Percentiles rank a stretch among this genome's conserved stretches.
These are phyloP conservation scores for Florisuga fusca DNA, from an alignment of 2,797 vertebrate genomes.

Conservation along the genomic window DNA sequence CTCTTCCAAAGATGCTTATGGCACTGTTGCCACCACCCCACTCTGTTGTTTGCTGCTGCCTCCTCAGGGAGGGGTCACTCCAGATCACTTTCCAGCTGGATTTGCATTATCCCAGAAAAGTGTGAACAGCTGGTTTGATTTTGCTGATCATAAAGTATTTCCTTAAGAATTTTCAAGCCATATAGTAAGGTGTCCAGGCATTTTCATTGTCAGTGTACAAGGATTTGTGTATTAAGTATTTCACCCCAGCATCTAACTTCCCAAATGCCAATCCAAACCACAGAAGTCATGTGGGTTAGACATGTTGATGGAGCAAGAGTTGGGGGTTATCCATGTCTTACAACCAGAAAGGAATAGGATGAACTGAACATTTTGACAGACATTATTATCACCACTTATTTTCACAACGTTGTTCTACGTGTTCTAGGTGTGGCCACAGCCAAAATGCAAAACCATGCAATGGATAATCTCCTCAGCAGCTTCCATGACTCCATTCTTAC, in stretches of 20 bases:
- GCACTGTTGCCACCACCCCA: neutral
- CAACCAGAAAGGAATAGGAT: neutral
- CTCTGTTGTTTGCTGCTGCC: neutral
- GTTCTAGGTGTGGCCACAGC: neutral
- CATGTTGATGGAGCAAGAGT: neutral
- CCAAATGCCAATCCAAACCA: neutral
- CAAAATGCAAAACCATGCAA: neutral
- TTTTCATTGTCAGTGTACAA: neutral
- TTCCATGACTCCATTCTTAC: neutral
- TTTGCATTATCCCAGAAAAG: conserved; percentile 36
- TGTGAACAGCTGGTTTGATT: conserved; percentile 35
- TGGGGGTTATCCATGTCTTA: neutral
- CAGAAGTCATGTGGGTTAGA: neutral
- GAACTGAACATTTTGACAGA: neutral
- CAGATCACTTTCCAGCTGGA: conserved; percentile 2
- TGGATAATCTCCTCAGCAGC: neutral
- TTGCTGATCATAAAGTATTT: conserved; percentile 28
- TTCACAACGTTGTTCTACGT: neutral
- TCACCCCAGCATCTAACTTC: neutral
- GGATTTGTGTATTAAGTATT: neutral
- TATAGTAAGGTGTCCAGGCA: neutral
- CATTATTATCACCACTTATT: neutral
- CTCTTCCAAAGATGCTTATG: neutral
- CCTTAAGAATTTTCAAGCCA: neutral
- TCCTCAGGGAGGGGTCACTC: neutral